Evolutionary conservation across 2,888 invertebrate species (phyloP), one percentile per base, ranked within the genome.

Genomic region (Busseola fusca): DNA sequence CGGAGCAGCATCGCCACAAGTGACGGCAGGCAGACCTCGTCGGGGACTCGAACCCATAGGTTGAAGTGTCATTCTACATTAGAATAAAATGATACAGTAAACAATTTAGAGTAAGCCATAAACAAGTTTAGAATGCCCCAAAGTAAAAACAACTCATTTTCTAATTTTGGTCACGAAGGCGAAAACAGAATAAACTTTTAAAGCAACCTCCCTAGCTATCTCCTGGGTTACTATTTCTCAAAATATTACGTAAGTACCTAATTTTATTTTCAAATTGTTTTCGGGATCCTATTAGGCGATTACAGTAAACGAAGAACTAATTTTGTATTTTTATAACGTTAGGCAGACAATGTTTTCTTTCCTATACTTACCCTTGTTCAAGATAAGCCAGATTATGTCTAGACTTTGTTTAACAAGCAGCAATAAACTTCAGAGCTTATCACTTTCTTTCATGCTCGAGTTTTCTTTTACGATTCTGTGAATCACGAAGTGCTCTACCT

Each of bases 31-130:
- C 99, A 37, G 98, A 96, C 87, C 98, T 97, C 72, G 98, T 98
- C 62, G 98, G 98, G 37, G 98, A 98, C 94, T 99, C 99, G 94
- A 99, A 99, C 10, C 99, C 99, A 93, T 98, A 99, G n/a, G 99
- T 99, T 90, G 98, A 98, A 84, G 99, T 98, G 88, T 99, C 99
- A 91, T 98, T 98, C 98, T 98, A 92, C 81, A 67, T 25, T 14
- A 34, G 16, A 59, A 66, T 16, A 21, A 50, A 48, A 37, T 45
- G 1, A 21, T 50, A 3, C 14, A 27, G 25, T 48, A 54, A 54
- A n/a, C 27, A 12, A 69, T 25, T 18, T 4, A 27, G 18, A 40
- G n/a, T 7, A 37, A 57, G 10, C 27, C 18, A n/a, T 6, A 9
- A 10, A 48, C 21, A 48, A 34, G 65, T 66, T 25, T 0, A 42